A percentile compares a stretch with the other conserved stretches of the same genome.
These are phyloP conservation scores for Phymanthus crucifer DNA, from an alignment of 92 coral and sea anemone species.

Conservation along the genomic window DNA sequence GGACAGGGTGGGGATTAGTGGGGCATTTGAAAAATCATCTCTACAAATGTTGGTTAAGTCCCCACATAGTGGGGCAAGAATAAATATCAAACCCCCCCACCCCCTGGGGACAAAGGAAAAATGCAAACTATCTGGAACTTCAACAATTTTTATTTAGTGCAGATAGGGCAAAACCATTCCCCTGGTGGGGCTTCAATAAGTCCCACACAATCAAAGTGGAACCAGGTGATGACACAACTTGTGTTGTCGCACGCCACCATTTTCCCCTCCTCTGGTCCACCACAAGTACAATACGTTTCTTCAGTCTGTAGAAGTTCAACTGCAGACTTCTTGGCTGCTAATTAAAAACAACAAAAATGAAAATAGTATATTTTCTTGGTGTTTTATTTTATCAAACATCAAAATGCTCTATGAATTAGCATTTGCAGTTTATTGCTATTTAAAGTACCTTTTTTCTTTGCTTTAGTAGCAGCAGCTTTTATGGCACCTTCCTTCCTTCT, in stretches of 20 bases:
- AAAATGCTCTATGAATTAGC: too few relatives aligned
- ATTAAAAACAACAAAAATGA: not conserved
- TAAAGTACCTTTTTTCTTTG: slow-evolving; percentile 28
- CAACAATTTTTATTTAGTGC: not conserved
- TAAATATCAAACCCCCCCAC: too few relatives aligned
- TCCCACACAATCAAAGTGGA: not conserved
- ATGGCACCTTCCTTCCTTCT: slow-evolving; percentile 16
- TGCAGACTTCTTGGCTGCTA: not conserved
- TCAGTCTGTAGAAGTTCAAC: not conserved
- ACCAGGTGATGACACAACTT: not conserved
- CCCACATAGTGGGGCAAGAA: too few relatives aligned
- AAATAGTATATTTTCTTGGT: not conserved
- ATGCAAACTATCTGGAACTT: not conserved
- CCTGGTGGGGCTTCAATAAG: not conserved
- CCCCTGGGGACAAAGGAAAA: not conserved
- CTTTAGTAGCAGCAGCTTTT: slow-evolving; percentile 51
- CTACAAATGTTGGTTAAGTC: too few relatives aligned
- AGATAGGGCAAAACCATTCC: not conserved
- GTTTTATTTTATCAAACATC: too few relatives aligned
- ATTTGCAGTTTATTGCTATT: too few relatives aligned
- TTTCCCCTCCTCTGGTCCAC: not conserved
- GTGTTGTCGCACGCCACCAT: not conserved
- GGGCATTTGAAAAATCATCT: too few relatives aligned
- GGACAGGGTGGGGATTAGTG: too few relatives aligned
- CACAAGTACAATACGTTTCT: not conserved